These are phyloP conservation scores for Ciconia maguari DNA, from an alignment of 2,113 vertebrate species.

Conservation along the genomic window DNA sequence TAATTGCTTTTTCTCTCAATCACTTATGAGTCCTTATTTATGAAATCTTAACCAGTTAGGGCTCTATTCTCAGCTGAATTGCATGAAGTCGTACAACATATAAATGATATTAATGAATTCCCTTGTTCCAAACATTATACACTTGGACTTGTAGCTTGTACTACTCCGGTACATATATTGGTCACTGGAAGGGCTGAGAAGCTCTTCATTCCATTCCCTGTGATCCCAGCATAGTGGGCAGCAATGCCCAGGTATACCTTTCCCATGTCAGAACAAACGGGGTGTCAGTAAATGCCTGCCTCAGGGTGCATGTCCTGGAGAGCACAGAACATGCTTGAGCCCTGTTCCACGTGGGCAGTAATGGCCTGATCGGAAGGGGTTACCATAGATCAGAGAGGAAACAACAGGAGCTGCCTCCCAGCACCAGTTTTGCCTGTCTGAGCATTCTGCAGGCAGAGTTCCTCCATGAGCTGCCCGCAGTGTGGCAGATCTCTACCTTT, in stretches of 20 bases:
- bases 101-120: background rate
- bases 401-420: background rate
- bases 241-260: accelerated
- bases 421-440: background rate
- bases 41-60: background rate
- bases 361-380: background rate
- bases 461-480: background rate
- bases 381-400: background rate
- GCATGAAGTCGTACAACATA: background rate
- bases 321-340: background rate
- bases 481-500: background rate
- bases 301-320: background rate
- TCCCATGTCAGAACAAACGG: background rate
- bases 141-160: background rate
- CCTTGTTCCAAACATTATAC: background rate
- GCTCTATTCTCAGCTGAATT: background rate
- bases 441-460: background rate
- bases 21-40: background rate
- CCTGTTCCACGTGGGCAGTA: background rate
- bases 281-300: background rate
- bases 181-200: background rate
- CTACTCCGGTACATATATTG: background rate
- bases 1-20: background rate
- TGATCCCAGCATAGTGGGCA: background rate
- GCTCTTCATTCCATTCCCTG: background rate